Percentiles rank a stretch among this genome's conserved stretches.
These are phyloP conservation scores for Schizaphis graminum DNA, from an alignment of 2,888 invertebrate genomes.

Conservation along the genomic window DNA sequence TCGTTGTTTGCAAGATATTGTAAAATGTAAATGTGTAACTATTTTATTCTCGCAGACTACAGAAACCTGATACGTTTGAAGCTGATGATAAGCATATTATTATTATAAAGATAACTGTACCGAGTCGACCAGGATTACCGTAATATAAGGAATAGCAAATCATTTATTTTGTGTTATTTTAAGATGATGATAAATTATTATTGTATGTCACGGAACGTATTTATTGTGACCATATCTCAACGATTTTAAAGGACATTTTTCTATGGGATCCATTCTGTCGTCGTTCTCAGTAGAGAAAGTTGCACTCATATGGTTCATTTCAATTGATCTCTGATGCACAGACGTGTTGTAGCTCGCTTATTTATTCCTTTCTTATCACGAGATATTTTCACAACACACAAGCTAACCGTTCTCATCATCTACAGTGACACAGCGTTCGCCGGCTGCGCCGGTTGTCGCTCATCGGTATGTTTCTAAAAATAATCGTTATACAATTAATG, in stretches of 20 bases:
- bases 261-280: background rate
- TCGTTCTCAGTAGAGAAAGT: background rate
- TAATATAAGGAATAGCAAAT: conserved; percentile 53
- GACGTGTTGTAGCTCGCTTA: background rate
- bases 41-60: background rate
- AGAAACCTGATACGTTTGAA: conserved; percentile 47
- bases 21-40: background rate
- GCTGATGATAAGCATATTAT: conserved; percentile 35
- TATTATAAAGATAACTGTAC: conserved; percentile 32
- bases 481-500: too few species aligned
- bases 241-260: background rate
- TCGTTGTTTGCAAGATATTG: background rate
- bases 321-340: too few species aligned
- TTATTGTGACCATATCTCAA: background rate
- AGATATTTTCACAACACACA: background rate
- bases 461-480: too few species aligned
- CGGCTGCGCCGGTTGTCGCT: background rate
- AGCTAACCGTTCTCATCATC: background rate
- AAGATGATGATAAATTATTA: background rate
- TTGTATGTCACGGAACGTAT: background rate
- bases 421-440: background rate
- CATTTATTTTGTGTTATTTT: background rate
- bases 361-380: background rate
- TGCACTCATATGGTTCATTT: background rate
- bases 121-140: conserved; percentile 48